phyloP scores from a whole-genome alignment of 2,888 invertebrate genomes.

The Theretra japonica region DNA sequence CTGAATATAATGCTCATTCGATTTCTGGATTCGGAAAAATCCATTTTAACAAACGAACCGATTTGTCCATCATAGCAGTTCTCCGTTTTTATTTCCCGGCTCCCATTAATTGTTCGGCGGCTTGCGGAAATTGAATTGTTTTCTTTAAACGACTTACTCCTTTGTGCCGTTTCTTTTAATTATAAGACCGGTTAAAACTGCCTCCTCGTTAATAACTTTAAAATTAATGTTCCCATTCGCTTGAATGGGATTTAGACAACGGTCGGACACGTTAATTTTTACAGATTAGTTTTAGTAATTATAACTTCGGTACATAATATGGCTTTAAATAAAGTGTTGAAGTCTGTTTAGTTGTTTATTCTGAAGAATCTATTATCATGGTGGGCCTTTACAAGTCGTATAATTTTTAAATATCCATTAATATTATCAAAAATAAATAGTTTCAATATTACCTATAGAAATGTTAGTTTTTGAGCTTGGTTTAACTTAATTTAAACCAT shows the following conservation, averaged over 20 bases:
- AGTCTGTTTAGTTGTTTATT: too few relatives aligned
- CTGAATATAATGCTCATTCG: constrained; percentile 31
- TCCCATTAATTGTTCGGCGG: constrained; percentile 56
- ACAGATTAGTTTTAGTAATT: constrained; percentile 3
- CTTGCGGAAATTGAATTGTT: constrained; percentile 62
- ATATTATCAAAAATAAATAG: too few relatives aligned
- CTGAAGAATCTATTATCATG: too few relatives aligned
- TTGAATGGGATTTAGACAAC: constrained; percentile 5
- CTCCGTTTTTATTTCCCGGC: constrained; percentile 49
- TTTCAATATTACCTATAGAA: too few relatives aligned
- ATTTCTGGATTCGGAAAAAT: constrained; percentile 37
- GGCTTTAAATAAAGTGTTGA: too few relatives aligned
- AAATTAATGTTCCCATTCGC: constrained; percentile 40
- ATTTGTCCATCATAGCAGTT: constrained; percentile 42
- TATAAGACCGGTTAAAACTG: constrained; percentile 53
- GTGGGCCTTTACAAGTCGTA: too few relatives aligned
- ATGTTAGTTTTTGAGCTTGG: too few relatives aligned
- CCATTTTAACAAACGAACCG: constrained; percentile 34
- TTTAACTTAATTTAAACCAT: not conserved
- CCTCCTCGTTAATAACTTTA: constrained; percentile 52
- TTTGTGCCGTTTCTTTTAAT: constrained; percentile 57
- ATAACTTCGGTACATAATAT: not conserved
- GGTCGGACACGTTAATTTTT: not conserved
- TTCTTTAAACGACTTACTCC: constrained; percentile 60
- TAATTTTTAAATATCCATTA: too few relatives aligned